Evolutionary conservation across 2,888 invertebrate species (phyloP).

Genomic region (Limnephilus rhombicus): DNA sequence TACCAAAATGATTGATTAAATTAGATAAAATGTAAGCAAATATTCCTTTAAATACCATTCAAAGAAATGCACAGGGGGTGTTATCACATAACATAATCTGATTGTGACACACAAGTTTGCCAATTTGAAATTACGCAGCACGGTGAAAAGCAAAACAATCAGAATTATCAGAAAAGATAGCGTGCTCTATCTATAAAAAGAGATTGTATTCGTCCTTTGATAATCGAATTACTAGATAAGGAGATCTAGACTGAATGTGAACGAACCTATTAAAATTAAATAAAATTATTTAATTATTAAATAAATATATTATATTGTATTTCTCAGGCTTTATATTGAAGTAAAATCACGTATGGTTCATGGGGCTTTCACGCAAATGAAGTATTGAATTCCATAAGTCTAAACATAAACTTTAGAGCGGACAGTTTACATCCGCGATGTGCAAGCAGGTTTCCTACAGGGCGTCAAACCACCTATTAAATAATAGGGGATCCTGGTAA

Average conservation of each 20-base stretch:
- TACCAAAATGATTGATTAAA: not conserved
- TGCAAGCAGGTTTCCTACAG: too few relatives aligned
- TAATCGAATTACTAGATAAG: not conserved
- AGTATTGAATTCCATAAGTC: too few relatives aligned
- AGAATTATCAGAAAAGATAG: not conserved
- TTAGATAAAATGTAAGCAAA: too few relatives aligned
- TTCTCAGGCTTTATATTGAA: too few relatives aligned
- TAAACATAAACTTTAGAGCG: too few relatives aligned
- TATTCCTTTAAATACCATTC: not conserved
- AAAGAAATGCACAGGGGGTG: not conserved
- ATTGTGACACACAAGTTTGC: not conserved
- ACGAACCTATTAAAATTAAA: not conserved
- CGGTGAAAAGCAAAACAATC: not conserved
- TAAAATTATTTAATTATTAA: too few relatives aligned
- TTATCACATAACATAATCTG: not conserved
- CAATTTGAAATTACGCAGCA: not conserved
- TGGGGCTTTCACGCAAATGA: too few relatives aligned
- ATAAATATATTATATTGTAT: too few relatives aligned
- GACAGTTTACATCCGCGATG: too few relatives aligned
- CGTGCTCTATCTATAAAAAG: not conserved
- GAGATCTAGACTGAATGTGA: not conserved
- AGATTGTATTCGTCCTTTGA: not conserved
- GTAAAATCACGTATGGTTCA: too few relatives aligned
- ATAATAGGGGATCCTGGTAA: not conserved
- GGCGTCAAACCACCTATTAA: not conserved